Evolutionary conservation across 2,888 invertebrate species (phyloP).

Genomic region (Cotesia congregata): DNA sequence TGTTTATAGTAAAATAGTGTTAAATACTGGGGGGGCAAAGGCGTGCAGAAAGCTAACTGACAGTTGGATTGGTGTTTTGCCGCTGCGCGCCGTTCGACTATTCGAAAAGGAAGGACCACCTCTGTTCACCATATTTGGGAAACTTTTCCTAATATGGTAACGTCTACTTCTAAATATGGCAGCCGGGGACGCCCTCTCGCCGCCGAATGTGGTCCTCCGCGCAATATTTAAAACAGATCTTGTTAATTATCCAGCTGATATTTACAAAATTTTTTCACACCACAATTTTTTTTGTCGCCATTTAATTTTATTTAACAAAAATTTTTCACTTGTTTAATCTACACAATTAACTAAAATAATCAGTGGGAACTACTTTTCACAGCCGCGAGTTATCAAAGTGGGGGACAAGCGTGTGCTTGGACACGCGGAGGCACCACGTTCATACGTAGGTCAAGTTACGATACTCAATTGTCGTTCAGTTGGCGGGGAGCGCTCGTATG

Average conservation of each 20-base stretch:
- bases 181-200: conserved; percentile 80
- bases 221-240: conserved; percentile 26
- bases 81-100: conserved; percentile 63
- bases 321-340: background rate
- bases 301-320: conserved; percentile 34
- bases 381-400: conserved; percentile 50
- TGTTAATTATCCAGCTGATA: conserved; percentile 23
- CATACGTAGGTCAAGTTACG: conserved; percentile 72
- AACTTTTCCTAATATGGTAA: conserved; percentile 86
- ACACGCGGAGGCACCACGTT: conserved; percentile 58
- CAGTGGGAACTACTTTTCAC: conserved; percentile 56
- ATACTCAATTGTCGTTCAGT: conserved; percentile 63
- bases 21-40: conserved; percentile 55
- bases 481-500: conserved; percentile 64
- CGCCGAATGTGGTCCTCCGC: conserved; percentile 64
- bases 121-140: conserved; percentile 85
- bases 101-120: conserved; percentile 77
- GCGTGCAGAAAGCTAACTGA: conserved; percentile 67
- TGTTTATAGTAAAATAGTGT: background rate
- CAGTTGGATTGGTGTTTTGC: conserved; percentile 69
- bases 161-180: conserved; percentile 87
- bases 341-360: conserved; percentile 25
- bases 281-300: background rate
- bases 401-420: conserved; percentile 55
- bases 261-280: too few relatives aligned